A percentile compares a stretch with the other conserved stretches of the same genome.
Conservation (phyloP, 2,888 invertebrate genomes). For the Cenopis cana region DNA sequence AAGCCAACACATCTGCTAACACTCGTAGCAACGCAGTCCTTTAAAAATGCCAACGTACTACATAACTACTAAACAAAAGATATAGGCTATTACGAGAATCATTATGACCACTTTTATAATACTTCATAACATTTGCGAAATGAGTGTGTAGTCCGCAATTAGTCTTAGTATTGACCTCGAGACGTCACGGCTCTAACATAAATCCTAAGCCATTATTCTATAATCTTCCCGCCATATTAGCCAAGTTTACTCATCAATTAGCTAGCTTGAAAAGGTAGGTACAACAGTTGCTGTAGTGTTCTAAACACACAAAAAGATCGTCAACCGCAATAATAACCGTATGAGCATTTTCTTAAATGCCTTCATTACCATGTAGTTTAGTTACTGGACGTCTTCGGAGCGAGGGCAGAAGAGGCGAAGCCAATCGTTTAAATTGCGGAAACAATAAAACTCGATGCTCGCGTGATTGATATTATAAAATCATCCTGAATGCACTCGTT, state of each 20-base stretch:
- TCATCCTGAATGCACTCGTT: slow-evolving; percentile 47
- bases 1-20: slow-evolving; percentile 55
- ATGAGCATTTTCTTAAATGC: slow-evolving; percentile 47
- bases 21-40: slow-evolving; percentile 13
- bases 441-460: slow-evolving; percentile 60
- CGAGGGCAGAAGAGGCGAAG: slow-evolving; percentile 48
- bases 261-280: slow-evolving; percentile 26
- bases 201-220: slow-evolving; percentile 27
- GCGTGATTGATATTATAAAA: slow-evolving; percentile 64
- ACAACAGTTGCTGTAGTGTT: slow-evolving; percentile 32
- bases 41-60: slow-evolving; percentile 22
- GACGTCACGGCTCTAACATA: slow-evolving; percentile 17
- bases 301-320: slow-evolving; percentile 33
- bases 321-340: slow-evolving; percentile 44
- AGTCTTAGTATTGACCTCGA: neutral
- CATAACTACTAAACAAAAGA: slow-evolving; percentile 23
- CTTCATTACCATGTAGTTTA: slow-evolving; percentile 41
- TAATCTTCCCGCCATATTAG: slow-evolving; percentile 29
- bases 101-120: slow-evolving; percentile 22
- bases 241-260: slow-evolving; percentile 35
- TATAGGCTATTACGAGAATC: slow-evolving; percentile 9
- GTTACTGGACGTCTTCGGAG: slow-evolving; percentile 25
- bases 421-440: slow-evolving; percentile 66
- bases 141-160: slow-evolving; percentile 1
- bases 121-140: slow-evolving; percentile 12